Evolutionary conservation across 2,888 invertebrate species (phyloP), one percentile per base, ranked within the genome.

Genomic region (Amblyteles armatorius): DNA sequence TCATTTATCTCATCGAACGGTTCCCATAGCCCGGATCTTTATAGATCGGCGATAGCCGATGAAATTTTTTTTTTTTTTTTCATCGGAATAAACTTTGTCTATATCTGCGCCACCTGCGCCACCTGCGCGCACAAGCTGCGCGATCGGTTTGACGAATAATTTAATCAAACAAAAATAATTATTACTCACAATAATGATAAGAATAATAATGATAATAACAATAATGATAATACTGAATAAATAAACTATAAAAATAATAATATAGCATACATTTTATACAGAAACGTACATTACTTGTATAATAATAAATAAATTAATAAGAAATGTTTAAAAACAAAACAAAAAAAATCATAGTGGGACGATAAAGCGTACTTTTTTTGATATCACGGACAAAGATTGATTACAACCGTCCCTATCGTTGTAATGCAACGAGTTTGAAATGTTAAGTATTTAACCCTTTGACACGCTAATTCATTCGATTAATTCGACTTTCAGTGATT

Each of bases 21-120:
- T 90, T 90, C 88, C 87, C 89, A 89, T 89, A 87, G 71, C 50
- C 78, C 11, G 68, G 5, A 82, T 79, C 78, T 40, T 57, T 44
- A 16, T 16, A 57, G 44, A 81, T 68, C 68, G 44, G 36, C 63
- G 13, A 29, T 33, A 33, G 29, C 33, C 63, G n/a, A 63, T 33
- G 33, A 63, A 16, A n/a, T 63, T 33, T 60, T 13, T 29, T 29
- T 63, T 36, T 40, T 11, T 40, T 40, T 40, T 40, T 40, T 11
- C n/a, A 55, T 22, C 19, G 9, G 52, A 55, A 4, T 5, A 55
- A 55, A 55, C 5, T 55, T 48, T 19, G 52, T 55, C 19, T 16
- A 9, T 22, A 19, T 55, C n/a, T 3, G 13, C 16, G 50, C n/a
- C 52, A 52, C 7, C 6, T 55, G n/a, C 52, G 44, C 16, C 13